Base-by-base conservation (phyloP, 1,140 invertebrate genomes). In the Eriocheir sinensis region DNA sequence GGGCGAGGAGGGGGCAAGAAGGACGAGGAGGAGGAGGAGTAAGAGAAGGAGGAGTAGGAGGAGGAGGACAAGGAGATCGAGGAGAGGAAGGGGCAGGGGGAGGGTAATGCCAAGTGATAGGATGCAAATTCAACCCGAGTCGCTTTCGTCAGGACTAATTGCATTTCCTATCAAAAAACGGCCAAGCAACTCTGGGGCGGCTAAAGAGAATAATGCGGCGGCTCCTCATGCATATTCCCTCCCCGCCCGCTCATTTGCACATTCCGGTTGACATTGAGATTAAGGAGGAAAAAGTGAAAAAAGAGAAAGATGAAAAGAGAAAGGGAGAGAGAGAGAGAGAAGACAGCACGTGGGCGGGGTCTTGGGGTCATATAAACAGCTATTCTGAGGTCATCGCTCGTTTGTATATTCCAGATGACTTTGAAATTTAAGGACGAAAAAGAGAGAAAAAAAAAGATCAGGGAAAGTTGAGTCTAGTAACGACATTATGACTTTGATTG, bases 81-180 rank as follows among this genome's bases (percentile, higher is more conserved):
- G 40, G 8, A 89, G 38, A 30, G 40, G 41, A 89, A 9, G n/a
- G 34, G 34, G 36, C 21, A 41, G 88, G n/a, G 2, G 21, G 21
- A n/a, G 60, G n/a, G 17, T 21, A n/a, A 1, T 4, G 60, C 21
- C 60, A 21, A 72, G 60, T 8, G 60, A 72, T 53, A 53, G 48
- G 48, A 53, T 72, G 60, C 60, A 72, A 72, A 72, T 72, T 72
- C 60, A 72, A 72, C 60, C 21, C n/a, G 60, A 72, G 27, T 72
- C 60, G 60, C 60, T 72, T 72, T 72, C 21, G 21, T n/a, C 27
- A 72, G n/a, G 60, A 72, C 60, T 72, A 72, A 72, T 72, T 72
- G 60, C 60, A 72, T 72, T 72, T 72, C 60, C 60, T 72, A 72
- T 72, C 60, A 72, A 72, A 72, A 72, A 72, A 72, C 60, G 60